Evolutionary conservation across 2,888 invertebrate species (phyloP).

Genomic region (Anodontia alba): DNA sequence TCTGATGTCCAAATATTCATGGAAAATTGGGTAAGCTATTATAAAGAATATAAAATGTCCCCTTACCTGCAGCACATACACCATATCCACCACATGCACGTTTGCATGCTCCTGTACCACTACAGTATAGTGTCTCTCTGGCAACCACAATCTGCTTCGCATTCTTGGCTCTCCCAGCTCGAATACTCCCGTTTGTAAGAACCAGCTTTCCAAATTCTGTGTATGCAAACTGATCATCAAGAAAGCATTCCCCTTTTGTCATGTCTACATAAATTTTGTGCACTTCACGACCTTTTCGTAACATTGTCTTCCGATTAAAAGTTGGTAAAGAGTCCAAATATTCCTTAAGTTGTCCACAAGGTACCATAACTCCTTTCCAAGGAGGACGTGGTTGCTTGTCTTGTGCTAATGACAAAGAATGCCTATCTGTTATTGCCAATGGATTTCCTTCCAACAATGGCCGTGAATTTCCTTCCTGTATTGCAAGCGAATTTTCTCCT

Average conservation of each 20-base stretch:
- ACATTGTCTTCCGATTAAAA: constrained; percentile 78
- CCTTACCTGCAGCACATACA: constrained; percentile 75
- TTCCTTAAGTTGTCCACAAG: constrained; percentile 75
- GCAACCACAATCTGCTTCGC: constrained; percentile 80
- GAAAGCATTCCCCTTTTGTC: constrained; percentile 76
- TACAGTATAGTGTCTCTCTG: constrained; percentile 79
- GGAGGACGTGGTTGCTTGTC: constrained; percentile 55
- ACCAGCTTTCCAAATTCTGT: constrained; percentile 80
- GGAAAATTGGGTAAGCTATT: too few relatives aligned
- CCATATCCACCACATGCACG: constrained; percentile 79
- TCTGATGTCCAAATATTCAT: too few relatives aligned
- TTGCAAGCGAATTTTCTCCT: not conserved
- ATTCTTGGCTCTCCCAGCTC: constrained; percentile 79
- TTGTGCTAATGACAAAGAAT: not conserved
- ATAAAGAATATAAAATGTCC: constrained; percentile 27
- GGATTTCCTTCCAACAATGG: too few relatives aligned
- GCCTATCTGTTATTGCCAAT: not conserved
- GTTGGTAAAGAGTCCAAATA: constrained; percentile 75
- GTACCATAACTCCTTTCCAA: constrained; percentile 76
- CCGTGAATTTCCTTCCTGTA: not conserved
- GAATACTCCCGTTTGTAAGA: constrained; percentile 75
- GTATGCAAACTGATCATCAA: constrained; percentile 78
- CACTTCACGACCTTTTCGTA: constrained; percentile 78
- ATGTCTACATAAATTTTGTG: constrained; percentile 80
- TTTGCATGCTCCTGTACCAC: constrained; percentile 77